These are phyloP conservation scores for Callithrix jacchus DNA, from an alignment of 2,113 vertebrate species.

Conservation along the genomic window DNA sequence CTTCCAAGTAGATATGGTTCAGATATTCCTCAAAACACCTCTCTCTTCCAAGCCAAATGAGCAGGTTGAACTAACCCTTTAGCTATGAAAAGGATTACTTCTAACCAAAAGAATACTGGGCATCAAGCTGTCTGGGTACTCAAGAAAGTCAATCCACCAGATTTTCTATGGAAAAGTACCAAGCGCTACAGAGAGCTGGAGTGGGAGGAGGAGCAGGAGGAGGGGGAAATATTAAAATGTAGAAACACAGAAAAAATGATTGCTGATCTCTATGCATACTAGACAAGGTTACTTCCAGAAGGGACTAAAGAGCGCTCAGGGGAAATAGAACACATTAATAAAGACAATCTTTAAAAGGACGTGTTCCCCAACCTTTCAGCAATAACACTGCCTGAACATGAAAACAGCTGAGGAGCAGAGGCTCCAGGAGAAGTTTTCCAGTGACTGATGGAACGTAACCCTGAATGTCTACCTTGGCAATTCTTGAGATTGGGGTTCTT, in stretches of 20 bases:
- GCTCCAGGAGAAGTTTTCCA: constrained; percentile 24
- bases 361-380: background rate
- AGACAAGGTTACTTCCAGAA: background rate
- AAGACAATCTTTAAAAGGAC: constrained; percentile 43
- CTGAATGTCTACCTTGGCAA: constrained; percentile 1
- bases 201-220: constrained; percentile 43
- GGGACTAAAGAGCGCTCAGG: background rate
- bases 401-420: constrained; percentile 25
- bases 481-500: background rate
- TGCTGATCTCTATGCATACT: background rate
- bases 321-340: constrained; percentile 17
- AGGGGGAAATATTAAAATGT: constrained; percentile 49
- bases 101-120: constrained; percentile 4
- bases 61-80: constrained; percentile 27
- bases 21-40: background rate
- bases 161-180: constrained; percentile 63
- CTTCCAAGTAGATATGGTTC: background rate
- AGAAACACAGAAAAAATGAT: constrained; percentile 42
- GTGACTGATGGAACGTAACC: background rate
- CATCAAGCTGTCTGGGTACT: constrained; percentile 3
- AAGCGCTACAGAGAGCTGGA: background rate
- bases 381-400: constrained; percentile 7
- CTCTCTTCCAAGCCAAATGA: constrained; percentile 29
- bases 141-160: constrained; percentile 35
- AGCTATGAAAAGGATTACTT: constrained; percentile 54